Base-by-base conservation (phyloP, 2,888 invertebrate genomes). In the Taenaris catops region DNA sequence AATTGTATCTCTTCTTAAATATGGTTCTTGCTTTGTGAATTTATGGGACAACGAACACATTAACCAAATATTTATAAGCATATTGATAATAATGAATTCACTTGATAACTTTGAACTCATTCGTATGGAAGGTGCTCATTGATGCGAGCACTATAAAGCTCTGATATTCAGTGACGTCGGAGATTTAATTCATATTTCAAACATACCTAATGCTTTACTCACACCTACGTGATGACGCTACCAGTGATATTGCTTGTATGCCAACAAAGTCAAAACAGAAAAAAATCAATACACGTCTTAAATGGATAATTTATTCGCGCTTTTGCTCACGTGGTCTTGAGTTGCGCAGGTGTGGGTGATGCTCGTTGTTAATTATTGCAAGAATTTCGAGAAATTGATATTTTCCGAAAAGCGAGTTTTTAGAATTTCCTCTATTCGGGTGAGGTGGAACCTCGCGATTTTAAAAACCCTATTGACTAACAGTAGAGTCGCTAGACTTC, bases 401-500 rank as follows among this genome's bases (percentile, higher is more conserved):
- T 31, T 21, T 31, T 31, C 23, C 18, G 21, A 7, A 29, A 23
- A 8, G 38, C 25, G 27, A 34, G 17, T 19, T 24, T n/a, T n/a
- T 18, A 32, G 28, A 8, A 16, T 34, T 38, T 41, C 12, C 21
- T 29, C 34, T 34, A 25, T 8, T 24, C 18, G 18, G 8, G 14
- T 21, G 12, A 37, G 41, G 9, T 34, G 34, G 16, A 24, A 26
- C 10, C 27, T 38, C 38, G 20, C 20, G 38, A 34, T 44, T 25
- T 27, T 32, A 32, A 34, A 32, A 48, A 50, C 48, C n/a, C 51
- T 46, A 58, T 60, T 64, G 55, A 58, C 56, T 67, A 65, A 61
- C 54, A 58, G 70, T 83, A 81, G 80, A 62, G 80, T 83, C 81
- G 84, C 83, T 83, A 83, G 84, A 79, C 81, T 72, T 76, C 67